Percentiles rank a stretch among this genome's conserved stretches.
phyloP scores from a whole-genome alignment of 2,888 invertebrate genomes.

The Lasius platythorax region DNA sequence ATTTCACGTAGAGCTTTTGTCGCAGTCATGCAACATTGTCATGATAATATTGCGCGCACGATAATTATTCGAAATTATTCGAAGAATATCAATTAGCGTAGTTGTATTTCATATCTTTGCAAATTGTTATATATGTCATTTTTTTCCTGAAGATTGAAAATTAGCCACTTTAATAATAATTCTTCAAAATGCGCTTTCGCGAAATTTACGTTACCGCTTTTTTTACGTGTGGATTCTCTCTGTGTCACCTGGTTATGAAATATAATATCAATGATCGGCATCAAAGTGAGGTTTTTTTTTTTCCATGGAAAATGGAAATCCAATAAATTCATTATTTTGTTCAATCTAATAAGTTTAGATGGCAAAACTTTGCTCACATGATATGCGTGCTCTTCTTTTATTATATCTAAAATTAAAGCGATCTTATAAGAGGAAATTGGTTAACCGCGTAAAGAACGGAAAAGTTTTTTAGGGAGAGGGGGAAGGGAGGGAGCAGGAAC shows the following conservation, averaged over 20 bases:
- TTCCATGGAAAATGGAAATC: constrained; percentile 22
- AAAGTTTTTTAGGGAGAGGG: no score
- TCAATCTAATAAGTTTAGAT: constrained; percentile 55
- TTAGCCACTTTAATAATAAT: neutral
- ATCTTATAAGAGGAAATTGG: constrained; percentile 54
- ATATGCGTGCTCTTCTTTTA: constrained; percentile 29
- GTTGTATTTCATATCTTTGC: neutral
- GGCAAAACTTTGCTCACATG: constrained; percentile 53
- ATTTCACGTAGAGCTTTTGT: constrained; percentile 1
- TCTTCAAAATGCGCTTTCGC: neutral
- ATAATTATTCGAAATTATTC: constrained; percentile 8
- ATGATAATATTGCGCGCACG: neutral
- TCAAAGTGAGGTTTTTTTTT: constrained; percentile 13
- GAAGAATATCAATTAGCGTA: constrained; percentile 5
- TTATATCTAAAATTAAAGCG: constrained; percentile 55
- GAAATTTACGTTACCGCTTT: neutral
- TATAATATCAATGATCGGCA: neutral
- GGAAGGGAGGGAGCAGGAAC: neutral
- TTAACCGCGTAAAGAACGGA: constrained; percentile 47
- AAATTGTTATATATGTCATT: neutral
- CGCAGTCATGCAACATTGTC: neutral
- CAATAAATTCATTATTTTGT: constrained; percentile 44
- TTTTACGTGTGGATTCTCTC: neutral
- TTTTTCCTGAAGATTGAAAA: neutral
- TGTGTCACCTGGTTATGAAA: neutral